Conservation (phyloP, 2,888 invertebrate genomes). For the Macropis europaea region DNA sequence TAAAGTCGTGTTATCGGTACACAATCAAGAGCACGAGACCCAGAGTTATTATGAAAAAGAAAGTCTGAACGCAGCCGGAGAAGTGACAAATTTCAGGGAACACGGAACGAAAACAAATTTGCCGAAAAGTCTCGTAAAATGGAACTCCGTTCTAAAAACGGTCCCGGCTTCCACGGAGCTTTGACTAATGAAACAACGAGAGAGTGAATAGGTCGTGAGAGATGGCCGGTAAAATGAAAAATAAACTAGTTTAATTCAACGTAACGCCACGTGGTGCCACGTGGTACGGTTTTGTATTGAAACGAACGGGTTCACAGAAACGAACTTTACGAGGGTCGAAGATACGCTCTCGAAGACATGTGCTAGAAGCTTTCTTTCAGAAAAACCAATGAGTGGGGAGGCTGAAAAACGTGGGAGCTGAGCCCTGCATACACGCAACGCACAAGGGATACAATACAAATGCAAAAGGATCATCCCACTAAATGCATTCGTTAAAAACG, state of each 20-base stretch:
- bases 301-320: conserved; percentile 36
- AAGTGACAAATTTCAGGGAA: too few species aligned
- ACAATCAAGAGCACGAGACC: too few species aligned
- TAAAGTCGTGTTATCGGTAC: too few species aligned
- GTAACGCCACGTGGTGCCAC: conserved; percentile 48
- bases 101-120: too few species aligned
- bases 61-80: too few species aligned
- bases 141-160: too few species aligned
- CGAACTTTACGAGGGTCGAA: conserved; percentile 30
- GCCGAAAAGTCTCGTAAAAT: too few species aligned
- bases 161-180: too few species aligned
- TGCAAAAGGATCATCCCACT: conserved; percentile 10
- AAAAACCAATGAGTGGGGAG: neutral
- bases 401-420: conserved; percentile 52
- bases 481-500: conserved; percentile 8
- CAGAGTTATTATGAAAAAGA: too few species aligned
- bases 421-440: neutral
- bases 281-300: conserved; percentile 10
- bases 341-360: conserved; percentile 23
- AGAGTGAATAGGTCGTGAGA: neutral
- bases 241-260: conserved; percentile 36
- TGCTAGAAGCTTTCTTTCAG: conserved; percentile 7
- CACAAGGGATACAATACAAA: neutral
- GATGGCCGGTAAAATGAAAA: conserved; percentile 14
- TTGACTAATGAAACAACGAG: too few species aligned